Percentiles rank a stretch among this genome's conserved stretches.
These are phyloP conservation scores for Ptychochromis oligacanthus DNA, from an alignment of 2,113 vertebrate genomes.

Conservation along the genomic window DNA sequence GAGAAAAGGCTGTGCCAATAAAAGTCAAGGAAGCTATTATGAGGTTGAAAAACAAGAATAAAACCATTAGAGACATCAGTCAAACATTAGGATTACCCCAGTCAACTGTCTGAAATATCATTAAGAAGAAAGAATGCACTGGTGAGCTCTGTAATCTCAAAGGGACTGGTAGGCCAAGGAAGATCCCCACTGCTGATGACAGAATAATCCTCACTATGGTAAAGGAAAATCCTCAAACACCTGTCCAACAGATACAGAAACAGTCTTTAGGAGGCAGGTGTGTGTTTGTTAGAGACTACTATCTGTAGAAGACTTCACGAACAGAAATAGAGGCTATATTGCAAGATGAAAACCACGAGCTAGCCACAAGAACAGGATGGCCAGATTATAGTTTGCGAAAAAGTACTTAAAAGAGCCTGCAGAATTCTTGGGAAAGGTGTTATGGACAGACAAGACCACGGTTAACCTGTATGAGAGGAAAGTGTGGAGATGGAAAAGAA, in stretches of 20 bases:
- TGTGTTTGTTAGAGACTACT: not conserved
- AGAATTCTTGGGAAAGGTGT: not conserved
- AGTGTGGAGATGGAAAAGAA: not conserved
- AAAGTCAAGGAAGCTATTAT: not conserved
- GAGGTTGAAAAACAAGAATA: not conserved
- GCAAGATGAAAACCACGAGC: too few species aligned
- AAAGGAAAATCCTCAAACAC: not conserved
- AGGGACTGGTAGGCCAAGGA: not conserved
- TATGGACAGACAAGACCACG: not conserved
- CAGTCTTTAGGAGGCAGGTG: not conserved
- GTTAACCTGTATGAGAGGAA: not conserved
- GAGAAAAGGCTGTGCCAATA: not conserved
- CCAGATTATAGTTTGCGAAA: not conserved
- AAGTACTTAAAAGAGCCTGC: not conserved
- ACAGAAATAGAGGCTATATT: not conserved
- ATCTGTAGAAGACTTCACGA: not conserved
- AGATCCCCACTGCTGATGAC: not conserved
- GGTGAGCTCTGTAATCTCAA: not conserved
- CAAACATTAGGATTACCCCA: too few species aligned
- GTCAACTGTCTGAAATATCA: too few species aligned
- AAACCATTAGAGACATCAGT: not conserved
- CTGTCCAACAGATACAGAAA: not conserved
- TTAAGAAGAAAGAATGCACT: too few species aligned
- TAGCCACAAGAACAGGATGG: not conserved
- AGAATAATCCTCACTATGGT: not conserved